Base-by-base conservation (phyloP, 2,113 vertebrate genomes). In the Brachirus orientalis region DNA sequence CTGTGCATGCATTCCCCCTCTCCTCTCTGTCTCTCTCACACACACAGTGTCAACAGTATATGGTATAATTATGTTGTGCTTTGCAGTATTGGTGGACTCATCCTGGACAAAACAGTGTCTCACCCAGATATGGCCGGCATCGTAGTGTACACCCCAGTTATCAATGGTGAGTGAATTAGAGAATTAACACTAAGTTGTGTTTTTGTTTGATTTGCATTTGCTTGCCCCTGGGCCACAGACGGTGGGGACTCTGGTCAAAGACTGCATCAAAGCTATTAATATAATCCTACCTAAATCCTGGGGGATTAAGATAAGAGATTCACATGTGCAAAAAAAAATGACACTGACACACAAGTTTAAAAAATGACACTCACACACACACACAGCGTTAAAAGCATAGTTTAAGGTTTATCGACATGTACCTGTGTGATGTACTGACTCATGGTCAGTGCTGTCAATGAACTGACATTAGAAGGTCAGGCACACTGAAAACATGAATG, bases 31-130 rank as follows among this genome's bases (percentile, higher is more conserved):
- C 13, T 58, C 6, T 43, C 12, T 14, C 1, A 18, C 10, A 69
- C 35, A 0, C 40, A 22, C 60, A 55, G 10, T 36, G 44, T 54
- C 50, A 18, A n/a, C 38, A 46, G 10, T 19, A n/a, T n/a, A n/a
- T 72, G n/a, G 48, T 75, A 8, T 60, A 20, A 50, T 72, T 40
- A 12, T 73, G 13, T 75, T 80, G 55, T 79, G 40, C 20, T 59
- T 78, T 90, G 78, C 94, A 99, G 97, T 89, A 97, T 99, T 67
- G 97, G 97, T 77, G 97, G 97, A 62, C 96, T 99, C 90, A 99
- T 99, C 91, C 91, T 99, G 93, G 98, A 97, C 91, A 98, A 97
- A 89, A 99, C 98, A 3, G 96, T 99, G 86, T 97, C 98, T 4
- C 94, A 99, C 83, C 96, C 97, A 22, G 97, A 98, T 78, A 87